phyloP scores from a whole-genome alignment of 2,888 invertebrate species.

The Nomada lathburiana region DNA sequence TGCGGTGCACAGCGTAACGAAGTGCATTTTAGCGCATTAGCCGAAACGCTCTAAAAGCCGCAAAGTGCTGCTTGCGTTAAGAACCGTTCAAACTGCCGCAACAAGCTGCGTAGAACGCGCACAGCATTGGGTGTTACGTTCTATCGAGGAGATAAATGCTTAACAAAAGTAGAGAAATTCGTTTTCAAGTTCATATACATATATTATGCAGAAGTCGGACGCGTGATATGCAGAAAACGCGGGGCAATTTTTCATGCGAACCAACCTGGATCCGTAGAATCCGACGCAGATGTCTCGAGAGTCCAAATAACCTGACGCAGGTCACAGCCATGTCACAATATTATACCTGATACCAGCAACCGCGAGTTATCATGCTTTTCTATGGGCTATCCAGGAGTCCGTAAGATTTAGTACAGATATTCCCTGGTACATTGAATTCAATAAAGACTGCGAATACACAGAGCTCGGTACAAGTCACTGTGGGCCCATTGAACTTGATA shows the following conservation, averaged over 20 bases:
- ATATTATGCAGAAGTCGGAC: background rate
- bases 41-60: conserved; percentile 73
- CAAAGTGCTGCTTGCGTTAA: conserved; percentile 71
- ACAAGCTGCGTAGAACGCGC: conserved; percentile 26
- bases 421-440: too few species aligned
- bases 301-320: too few species aligned
- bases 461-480: too few species aligned
- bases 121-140: background rate
- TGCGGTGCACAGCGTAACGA: conserved; percentile 71
- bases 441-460: too few species aligned
- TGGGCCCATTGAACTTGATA: too few species aligned
- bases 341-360: too few species aligned
- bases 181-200: background rate
- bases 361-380: too few species aligned
- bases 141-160: background rate
- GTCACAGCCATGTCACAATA: too few species aligned
- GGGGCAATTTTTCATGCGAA: background rate
- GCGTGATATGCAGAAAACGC: too few species aligned
- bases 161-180: background rate
- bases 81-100: conserved; percentile 50
- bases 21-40: conserved; percentile 76
- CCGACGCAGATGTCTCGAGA: background rate
- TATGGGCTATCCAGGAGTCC: too few species aligned
- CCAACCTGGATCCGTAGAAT: background rate
- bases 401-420: too few species aligned